Evolutionary conservation across 2,797 vertebrate genomes (phyloP).

Genomic region (Micromesistius poutassou): DNA sequence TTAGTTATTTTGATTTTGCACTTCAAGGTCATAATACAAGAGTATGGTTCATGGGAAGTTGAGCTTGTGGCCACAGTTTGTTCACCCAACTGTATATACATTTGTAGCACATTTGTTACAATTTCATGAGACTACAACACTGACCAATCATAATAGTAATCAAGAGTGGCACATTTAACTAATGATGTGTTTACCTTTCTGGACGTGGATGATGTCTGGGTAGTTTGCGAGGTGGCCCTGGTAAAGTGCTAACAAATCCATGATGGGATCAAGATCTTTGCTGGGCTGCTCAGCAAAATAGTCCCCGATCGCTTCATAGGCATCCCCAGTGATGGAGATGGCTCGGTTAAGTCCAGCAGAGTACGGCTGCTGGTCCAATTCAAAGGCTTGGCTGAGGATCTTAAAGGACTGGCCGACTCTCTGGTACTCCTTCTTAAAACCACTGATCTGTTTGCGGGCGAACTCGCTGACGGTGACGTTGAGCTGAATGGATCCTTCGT

Average conservation of each 20-base stretch:
- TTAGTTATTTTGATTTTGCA: not conserved
- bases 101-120: too few species aligned
- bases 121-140: not conserved
- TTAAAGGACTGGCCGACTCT: conserved; percentile 93
- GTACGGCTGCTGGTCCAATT: conserved; percentile 93
- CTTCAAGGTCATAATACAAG: not conserved
- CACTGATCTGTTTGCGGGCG: conserved; percentile 91
- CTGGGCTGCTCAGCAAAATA: conserved; percentile 93
- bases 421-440: conserved; percentile 98
- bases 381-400: conserved; percentile 90
- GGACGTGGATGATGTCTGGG: conserved; percentile 98
- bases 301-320: conserved; percentile 90
- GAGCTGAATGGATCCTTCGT: conserved; percentile 89
- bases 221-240: conserved; percentile 98
- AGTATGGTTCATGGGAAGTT: not conserved
- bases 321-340: conserved; percentile 91
- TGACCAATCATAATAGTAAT: not conserved
- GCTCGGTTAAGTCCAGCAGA: conserved; percentile 89
- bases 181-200: conserved; percentile 87
- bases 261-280: conserved; percentile 90
- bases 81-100: not conserved
- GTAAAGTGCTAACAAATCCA: conserved; percentile 94
- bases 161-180: not conserved
- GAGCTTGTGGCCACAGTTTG: not conserved
- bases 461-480: conserved; percentile 88